Evolutionary conservation across 1,140 invertebrate species (phyloP).

Genomic region (Ditylenchus dipsaci): DNA sequence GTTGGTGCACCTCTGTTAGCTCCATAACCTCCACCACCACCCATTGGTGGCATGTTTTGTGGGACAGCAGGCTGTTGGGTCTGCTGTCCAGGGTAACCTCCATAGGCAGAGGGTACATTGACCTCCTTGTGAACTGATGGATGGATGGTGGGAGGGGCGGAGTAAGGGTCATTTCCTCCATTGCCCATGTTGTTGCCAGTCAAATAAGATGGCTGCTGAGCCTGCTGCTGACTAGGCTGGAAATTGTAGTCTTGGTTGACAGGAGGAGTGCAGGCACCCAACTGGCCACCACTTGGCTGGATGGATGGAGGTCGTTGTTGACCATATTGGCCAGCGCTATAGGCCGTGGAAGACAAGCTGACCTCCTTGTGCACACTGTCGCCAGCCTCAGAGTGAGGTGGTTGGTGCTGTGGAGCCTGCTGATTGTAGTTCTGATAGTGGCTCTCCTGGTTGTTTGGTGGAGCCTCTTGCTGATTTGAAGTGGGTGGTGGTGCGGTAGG

Average conservation of each 20-base stretch:
- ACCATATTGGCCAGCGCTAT: not conserved
- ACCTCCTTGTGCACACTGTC: no score
- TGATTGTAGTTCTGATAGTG: not conserved
- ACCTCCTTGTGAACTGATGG: not conserved
- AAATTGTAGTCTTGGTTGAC: not conserved
- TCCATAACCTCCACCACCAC: not conserved
- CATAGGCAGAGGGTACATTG: not conserved
- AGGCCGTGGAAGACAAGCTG: no score
- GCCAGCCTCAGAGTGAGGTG: no score
- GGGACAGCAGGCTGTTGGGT: not conserved
- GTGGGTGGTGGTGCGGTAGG: not conserved
- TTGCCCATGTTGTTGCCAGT: not conserved
- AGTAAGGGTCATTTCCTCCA: not conserved
- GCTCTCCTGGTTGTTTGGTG: not conserved
- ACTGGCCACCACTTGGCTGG: not conserved
- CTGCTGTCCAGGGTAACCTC: not conserved
- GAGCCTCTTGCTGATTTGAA: not conserved
- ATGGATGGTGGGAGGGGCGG: not conserved
- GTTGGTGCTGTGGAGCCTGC: not conserved
- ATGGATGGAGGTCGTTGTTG: not conserved
- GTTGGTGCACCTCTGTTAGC: not conserved
- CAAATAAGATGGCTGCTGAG: not conserved
- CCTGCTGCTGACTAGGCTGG: not conserved
- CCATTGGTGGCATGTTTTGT: not conserved
- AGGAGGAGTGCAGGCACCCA: not conserved